Evolutionary conservation across 1,140 invertebrate species (phyloP).

Genomic region (Marisa cornuarietis): DNA sequence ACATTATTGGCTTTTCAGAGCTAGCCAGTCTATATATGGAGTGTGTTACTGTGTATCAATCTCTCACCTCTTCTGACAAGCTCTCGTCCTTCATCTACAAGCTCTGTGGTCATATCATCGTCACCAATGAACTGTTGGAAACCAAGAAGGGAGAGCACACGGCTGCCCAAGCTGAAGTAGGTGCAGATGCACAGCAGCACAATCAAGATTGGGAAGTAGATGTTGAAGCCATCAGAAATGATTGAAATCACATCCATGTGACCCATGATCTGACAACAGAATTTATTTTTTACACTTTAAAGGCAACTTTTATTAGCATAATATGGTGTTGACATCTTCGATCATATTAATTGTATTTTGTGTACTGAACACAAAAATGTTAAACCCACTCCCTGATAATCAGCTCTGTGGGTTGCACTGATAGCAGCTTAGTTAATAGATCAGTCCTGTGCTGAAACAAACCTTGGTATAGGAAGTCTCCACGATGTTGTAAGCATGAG

Average conservation of each 20-base stretch:
- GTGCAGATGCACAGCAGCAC: constrained; percentile 92
- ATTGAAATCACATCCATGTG: constrained; percentile 99
- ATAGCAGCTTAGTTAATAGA: too few relatives aligned
- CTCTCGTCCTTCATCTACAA: constrained; percentile 92
- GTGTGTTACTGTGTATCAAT: neutral
- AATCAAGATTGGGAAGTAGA: constrained; percentile 98
- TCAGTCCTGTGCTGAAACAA: constrained; percentile 26
- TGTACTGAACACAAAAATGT: neutral
- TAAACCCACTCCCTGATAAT: neutral
- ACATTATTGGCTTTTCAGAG: too few relatives aligned
- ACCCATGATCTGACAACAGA: constrained; percentile 90
- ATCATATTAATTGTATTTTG: too few relatives aligned
- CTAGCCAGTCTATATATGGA: too few relatives aligned
- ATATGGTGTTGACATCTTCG: too few relatives aligned
- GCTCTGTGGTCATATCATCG: constrained; percentile 90
- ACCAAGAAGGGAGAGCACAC: constrained; percentile 86
- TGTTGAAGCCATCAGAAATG: constrained; percentile 97
- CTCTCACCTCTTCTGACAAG: constrained; percentile 76
- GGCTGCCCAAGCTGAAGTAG: constrained; percentile 92
- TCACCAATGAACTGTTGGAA: constrained; percentile 95
- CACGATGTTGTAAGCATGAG: constrained; percentile 76
- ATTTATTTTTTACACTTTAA: neutral
- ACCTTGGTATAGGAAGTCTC: constrained; percentile 92
- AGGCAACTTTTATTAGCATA: too few relatives aligned
- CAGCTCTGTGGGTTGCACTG: neutral